Evolutionary conservation across 2,113 vertebrate genomes (phyloP).

Genomic region (Serinus canaria): DNA sequence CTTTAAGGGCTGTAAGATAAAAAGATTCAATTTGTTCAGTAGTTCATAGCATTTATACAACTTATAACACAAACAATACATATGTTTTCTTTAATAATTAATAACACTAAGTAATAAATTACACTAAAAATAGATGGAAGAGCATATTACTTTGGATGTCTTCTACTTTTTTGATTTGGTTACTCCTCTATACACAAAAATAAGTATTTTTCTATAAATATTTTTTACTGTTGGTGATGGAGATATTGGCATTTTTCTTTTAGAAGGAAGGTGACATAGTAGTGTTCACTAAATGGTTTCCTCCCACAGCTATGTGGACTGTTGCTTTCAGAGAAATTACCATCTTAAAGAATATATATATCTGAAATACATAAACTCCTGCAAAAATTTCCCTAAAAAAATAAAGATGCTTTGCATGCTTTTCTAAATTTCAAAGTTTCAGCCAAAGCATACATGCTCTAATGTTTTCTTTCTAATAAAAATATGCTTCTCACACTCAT

Average conservation of each 20-base stretch:
- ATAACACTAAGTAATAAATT: neutral
- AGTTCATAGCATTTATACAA: neutral
- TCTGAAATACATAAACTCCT: neutral
- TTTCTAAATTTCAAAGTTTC: neutral
- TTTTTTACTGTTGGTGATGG: constrained; percentile 22
- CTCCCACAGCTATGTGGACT: neutral
- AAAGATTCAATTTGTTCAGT: neutral
- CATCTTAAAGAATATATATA: neutral
- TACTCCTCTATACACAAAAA: neutral
- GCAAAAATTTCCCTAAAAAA: neutral
- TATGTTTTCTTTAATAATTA: neutral
- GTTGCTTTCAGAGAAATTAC: neutral
- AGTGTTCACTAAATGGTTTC: neutral
- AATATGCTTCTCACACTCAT: neutral
- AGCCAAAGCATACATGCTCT: neutral
- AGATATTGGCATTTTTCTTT: constrained; percentile 3
- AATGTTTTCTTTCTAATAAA: neutral
- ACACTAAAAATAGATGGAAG: neutral
- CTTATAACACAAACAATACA: neutral
- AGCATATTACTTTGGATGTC: neutral
- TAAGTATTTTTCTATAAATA: neutral
- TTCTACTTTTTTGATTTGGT: constrained; percentile 27
- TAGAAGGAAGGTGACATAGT: neutral
- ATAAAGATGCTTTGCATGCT: neutral
- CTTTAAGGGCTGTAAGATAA: neutral